A percentile compares a stretch with the other conserved stretches of the same genome.
phyloP scores from a whole-genome alignment of 2,888 invertebrate genomes.

The Orthosia cruda region DNA sequence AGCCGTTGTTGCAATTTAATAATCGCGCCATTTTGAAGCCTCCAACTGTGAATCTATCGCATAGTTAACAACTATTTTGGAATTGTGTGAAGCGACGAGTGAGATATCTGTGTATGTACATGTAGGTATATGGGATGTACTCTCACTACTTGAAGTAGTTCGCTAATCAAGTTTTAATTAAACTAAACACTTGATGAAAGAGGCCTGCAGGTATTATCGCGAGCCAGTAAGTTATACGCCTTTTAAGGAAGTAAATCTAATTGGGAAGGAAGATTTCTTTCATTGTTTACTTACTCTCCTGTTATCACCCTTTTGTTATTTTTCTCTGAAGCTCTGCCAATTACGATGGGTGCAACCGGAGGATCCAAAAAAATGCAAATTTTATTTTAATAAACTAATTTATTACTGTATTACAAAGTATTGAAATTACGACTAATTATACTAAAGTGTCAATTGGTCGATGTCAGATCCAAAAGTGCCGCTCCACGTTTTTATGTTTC shows the following conservation, averaged over 20 bases:
- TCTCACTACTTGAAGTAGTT: conserved; percentile 50
- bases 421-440: too few relatives aligned
- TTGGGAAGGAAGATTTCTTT: conserved; percentile 69
- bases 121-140: conserved; percentile 12
- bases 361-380: too few relatives aligned
- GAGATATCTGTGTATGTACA: conserved; percentile 9
- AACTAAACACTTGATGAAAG: conserved; percentile 65
- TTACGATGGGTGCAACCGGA: too few relatives aligned
- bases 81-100: conserved; percentile 37
- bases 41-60: conserved; percentile 41
- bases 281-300: conserved; percentile 66
- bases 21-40: conserved; percentile 41
- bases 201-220: conserved; percentile 64
- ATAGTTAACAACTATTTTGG: conserved; percentile 60
- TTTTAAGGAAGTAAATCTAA: conserved; percentile 73
- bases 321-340: conserved; percentile 56
- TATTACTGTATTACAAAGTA: too few relatives aligned
- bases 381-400: too few relatives aligned
- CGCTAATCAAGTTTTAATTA: conserved; percentile 67
- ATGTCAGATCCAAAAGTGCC: too few relatives aligned
- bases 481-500: too few relatives aligned
- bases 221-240: conserved; percentile 68
- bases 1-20: conserved; percentile 54
- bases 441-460: too few relatives aligned
- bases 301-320: conserved; percentile 72